Evolutionary conservation across 2,797 vertebrate species (phyloP).

Genomic region (Gymnothorax reevesii): DNA sequence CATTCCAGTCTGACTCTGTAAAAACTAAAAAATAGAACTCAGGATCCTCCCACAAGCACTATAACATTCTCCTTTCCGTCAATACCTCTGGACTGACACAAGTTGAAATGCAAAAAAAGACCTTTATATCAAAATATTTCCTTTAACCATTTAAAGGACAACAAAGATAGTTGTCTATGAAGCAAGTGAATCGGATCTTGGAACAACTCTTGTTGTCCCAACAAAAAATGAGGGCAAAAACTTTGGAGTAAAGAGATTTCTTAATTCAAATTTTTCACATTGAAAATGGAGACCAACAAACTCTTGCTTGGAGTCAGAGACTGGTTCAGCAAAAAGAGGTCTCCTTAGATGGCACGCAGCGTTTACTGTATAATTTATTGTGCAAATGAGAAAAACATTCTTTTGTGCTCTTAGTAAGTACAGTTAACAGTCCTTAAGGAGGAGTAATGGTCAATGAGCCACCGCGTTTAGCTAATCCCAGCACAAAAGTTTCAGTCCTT

Average conservation of each 20-base stretch:
- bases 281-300: neutral
- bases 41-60: neutral
- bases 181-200: neutral
- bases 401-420: neutral
- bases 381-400: no score
- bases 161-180: neutral
- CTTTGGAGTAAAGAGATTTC: neutral
- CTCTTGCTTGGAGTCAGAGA: neutral
- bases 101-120: neutral
- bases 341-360: no score
- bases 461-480: neutral
- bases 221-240: neutral
- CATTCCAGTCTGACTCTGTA: constrained; percentile 15
- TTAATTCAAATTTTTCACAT: neutral
- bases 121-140: neutral
- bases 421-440: neutral
- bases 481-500: neutral
- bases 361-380: no score
- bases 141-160: neutral
- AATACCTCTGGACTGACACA: constrained; percentile 2
- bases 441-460: neutral
- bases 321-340: no score
- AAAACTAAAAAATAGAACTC: constrained; percentile 7
- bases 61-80: constrained; percentile 5
- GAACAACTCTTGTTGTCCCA: neutral